Evolutionary conservation across 2,888 invertebrate genomes (phyloP), one percentile per base, ranked within the genome.

Genomic region (Limulus polyphemus): DNA sequence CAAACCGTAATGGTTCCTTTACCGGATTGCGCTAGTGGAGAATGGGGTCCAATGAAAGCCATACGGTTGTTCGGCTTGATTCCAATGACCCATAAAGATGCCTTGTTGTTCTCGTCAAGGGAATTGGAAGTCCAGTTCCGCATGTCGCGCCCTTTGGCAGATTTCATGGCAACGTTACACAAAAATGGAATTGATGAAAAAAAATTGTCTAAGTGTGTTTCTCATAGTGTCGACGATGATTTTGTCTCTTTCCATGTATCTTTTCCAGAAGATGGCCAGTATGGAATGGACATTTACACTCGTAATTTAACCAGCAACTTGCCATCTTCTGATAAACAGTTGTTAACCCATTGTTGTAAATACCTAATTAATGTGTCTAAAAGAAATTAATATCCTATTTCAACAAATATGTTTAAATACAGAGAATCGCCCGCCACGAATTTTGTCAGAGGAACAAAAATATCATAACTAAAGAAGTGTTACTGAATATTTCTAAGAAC

Each of bases 321-420:
- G n/a, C 62, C 61, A 48, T 59, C 56, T 51, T 61, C 59, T 10
- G 92, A 92, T 76, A 93, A 92, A 75, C 92, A 93, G 75, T 81
- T 95, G 61, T 83, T 98, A 63, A 97, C 98, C 3, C 98, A 99
- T 75, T 97, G 98, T 78, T 98, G 98, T 84, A 99, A 99, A 81
- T 99, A 98, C 80, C 84, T 99, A 75, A 93, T 99, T 72, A 98
- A 99, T 72, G 74, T 70, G 10, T 62, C 60, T 17, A 66, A 66
- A 55, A 32, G 7, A 5, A 32, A 32, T 32, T 32, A 32, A 32
- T 32, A 32, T 32, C 32, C 32, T 5, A 32, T 32, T 32, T 32
- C 32, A 32, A 32, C 32, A 32, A 32, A 32, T 32, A 7, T 32
- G 32, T 32, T 32, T 32, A 5, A 32, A 32, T 5, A 32, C 7